A percentile compares a stretch with the other conserved stretches of the same genome.
Evolutionary conservation across 2,113 vertebrate species (phyloP).

Genomic region (Pomatorhinus ruficollis): DNA sequence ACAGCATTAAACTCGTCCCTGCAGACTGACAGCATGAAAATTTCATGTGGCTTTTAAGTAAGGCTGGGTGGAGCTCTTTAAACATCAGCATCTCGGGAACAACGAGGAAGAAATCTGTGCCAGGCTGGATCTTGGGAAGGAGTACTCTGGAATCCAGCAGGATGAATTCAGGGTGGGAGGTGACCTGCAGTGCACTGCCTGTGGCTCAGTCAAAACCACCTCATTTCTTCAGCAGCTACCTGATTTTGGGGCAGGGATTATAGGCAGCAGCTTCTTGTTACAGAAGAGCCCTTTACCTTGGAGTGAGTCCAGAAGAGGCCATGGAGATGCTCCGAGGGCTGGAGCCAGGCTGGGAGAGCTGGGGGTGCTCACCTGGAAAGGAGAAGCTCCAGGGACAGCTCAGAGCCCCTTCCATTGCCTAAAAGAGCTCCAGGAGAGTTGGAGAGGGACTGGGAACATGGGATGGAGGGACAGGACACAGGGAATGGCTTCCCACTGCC

Average conservation of each 20-base stretch:
- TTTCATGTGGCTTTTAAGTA: constrained; percentile 15
- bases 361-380: background rate
- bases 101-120: background rate
- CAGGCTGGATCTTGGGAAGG: background rate
- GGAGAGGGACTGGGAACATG: background rate
- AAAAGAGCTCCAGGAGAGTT: background rate
- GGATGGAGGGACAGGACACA: background rate
- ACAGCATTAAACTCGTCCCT: background rate
- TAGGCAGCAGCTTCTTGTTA: background rate
- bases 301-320: background rate
- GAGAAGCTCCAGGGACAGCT: background rate
- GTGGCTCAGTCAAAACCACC: background rate
- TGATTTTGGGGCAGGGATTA: background rate
- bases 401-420: accelerated
- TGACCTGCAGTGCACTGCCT: background rate
- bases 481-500: background rate
- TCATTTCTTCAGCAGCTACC: background rate
- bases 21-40: background rate
- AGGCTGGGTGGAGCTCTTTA: background rate
- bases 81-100: background rate
- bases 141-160: background rate
- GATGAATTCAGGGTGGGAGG: background rate
- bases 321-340: accelerated
- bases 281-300: background rate
- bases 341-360: background rate